Percentiles rank a stretch among this genome's conserved stretches.
phyloP scores from a whole-genome alignment of 2,113 vertebrate genomes.

The Caranx melampygus region DNA sequence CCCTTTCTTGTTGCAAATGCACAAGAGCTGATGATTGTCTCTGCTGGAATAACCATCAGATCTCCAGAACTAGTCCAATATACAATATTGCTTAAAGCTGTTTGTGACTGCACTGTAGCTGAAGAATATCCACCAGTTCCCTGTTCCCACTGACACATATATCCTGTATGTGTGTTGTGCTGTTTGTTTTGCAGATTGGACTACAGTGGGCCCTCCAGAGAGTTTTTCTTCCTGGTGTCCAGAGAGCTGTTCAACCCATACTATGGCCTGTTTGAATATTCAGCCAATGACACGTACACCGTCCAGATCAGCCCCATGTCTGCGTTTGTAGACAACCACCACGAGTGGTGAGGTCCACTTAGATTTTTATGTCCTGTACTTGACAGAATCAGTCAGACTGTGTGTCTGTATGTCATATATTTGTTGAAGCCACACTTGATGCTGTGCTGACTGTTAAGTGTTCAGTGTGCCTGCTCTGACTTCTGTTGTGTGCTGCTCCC shows the following conservation, averaged over 20 bases:
- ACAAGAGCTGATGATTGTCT: not conserved
- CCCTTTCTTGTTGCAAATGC: not conserved
- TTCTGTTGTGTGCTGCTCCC: constrained; percentile 19
- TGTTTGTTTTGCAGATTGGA: constrained; percentile 87
- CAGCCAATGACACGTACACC: constrained; percentile 98
- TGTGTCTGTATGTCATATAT: not conserved
- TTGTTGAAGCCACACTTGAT: not conserved
- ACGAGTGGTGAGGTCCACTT: constrained; percentile 91
- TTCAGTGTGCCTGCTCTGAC: constrained; percentile 7
- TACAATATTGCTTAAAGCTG: no score
- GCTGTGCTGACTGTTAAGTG: constrained; percentile 9
- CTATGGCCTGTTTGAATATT: constrained; percentile 99
- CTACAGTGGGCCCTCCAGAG: constrained; percentile 98
- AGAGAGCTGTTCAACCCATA: constrained; percentile 99
- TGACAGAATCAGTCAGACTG: not conserved
- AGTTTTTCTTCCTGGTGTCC: constrained; percentile 99
- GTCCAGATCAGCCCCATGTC: constrained; percentile 99
- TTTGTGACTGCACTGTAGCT: not conserved
- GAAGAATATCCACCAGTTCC: not conserved
- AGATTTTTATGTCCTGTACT: constrained; percentile 1
- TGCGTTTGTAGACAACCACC: constrained; percentile 99
- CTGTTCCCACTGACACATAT: not conserved
- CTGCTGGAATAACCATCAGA: not conserved
- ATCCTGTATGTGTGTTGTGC: not conserved
- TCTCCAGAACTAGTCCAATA: not conserved